phyloP scores from a whole-genome alignment of 2,888 invertebrate genomes.

The Drosophila melanosoma region DNA sequence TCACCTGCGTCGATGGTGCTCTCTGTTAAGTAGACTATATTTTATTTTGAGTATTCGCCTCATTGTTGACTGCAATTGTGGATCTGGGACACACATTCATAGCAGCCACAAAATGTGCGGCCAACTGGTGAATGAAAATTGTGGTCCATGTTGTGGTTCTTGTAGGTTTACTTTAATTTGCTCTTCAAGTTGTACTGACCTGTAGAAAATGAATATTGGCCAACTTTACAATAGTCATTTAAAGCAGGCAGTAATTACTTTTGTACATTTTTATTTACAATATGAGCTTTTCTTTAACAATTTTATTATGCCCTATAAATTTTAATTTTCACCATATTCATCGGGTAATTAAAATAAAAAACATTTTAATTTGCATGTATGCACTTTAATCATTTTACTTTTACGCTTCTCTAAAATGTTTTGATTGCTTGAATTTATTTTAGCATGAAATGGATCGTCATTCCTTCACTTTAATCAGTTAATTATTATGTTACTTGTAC shows the following conservation, averaged over 20 bases:
- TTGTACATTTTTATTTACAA: slow-evolving; percentile 13
- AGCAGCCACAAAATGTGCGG: not conserved
- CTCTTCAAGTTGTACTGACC: slow-evolving; percentile 7
- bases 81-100: not conserved
- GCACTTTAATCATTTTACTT: not conserved
- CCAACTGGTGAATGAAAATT: slow-evolving; percentile 6
- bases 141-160: not conserved
- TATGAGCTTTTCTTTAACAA: not conserved
- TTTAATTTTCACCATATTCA: not conserved
- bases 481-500: not conserved
- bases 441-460: not conserved
- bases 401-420: not conserved
- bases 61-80: slow-evolving; percentile 10
- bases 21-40: slow-evolving; percentile 6
- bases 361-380: not conserved
- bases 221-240: slow-evolving; percentile 12
- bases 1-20: not conserved
- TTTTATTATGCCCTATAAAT: not conserved
- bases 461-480: not conserved
- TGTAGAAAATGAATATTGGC: slow-evolving; percentile 3
- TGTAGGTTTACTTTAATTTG: slow-evolving; percentile 19
- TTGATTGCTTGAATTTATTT: not conserved
- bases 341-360: not conserved
- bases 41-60: slow-evolving; percentile 3
- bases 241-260: slow-evolving; percentile 27